Evolutionary conservation across 2,888 invertebrate genomes (phyloP), one percentile per base, ranked within the genome.

Genomic region (Capitulum mitella): DNA sequence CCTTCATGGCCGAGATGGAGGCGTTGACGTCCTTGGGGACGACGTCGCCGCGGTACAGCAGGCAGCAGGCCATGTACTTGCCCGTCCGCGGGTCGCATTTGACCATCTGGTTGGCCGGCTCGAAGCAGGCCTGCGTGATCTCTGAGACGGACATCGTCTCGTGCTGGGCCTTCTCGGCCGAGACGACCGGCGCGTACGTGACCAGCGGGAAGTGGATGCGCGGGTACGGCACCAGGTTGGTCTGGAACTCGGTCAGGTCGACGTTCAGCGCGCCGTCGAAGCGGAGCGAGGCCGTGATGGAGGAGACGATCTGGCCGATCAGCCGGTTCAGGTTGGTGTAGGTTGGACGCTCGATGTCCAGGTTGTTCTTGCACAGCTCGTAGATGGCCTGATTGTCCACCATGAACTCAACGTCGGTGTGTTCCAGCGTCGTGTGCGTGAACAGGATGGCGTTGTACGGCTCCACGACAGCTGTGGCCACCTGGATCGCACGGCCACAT

Each of bases 351-450:
- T 85, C 94, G 80, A 87, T 86, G 82, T 86, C 86, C 78, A 88
- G 83, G 81, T 87, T 88, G 78, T 87, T 85, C 43, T 88, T 85
- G 84, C 89, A 89, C 80, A 89, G 88, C 81, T 89, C 88, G 82
- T 88, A 88, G 82, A 89, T 83, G 75, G 97, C 96, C 85, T 97
- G 95, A 84, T 97, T 97, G 88, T 97, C 97, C 34, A 95, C 93
- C 97, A 97, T 97, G 88, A 97, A 97, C 78, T 96, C 95, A 87
- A 97, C 97, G 89, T 96, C 96, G 0, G 95, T 95, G 87, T 96
- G 97, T 87, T 97, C 96, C 82, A 89, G 83, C 80, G 97, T 97
- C 34, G 93, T 93, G 86, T 97, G 96, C 0, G 97, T 96, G 75
- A 95, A 94, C 80, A 97, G 86, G 79, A 95, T 91, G 0, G 96